Evolutionary conservation across 2,113 vertebrate species (phyloP).

Genomic region (Plectropomus leopardus): DNA sequence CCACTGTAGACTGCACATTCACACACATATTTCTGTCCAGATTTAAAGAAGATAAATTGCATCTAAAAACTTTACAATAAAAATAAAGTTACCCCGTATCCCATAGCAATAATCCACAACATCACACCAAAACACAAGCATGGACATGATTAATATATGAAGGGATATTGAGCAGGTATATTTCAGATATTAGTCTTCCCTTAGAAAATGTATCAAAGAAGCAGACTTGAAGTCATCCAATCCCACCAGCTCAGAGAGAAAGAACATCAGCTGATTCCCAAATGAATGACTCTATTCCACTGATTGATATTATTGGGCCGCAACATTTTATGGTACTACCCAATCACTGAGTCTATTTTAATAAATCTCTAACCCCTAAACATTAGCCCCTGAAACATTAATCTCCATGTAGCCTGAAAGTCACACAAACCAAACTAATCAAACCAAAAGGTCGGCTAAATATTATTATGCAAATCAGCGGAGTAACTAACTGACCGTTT

Average conservation of each 20-base stretch:
- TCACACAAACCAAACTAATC: slow-evolving; percentile 63
- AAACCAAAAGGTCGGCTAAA: slow-evolving; percentile 68
- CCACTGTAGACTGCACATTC: slow-evolving; percentile 19
- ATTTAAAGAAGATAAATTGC: background rate
- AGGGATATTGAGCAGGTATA: background rate
- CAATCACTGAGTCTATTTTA: slow-evolving; percentile 33
- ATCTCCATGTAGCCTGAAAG: slow-evolving; percentile 46
- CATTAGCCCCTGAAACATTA: slow-evolving; percentile 50
- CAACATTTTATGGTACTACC: slow-evolving; percentile 18
- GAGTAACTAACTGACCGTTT: slow-evolving; percentile 59
- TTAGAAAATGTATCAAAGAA: background rate
- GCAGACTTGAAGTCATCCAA: slow-evolving; percentile 12
- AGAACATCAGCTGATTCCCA: slow-evolving; percentile 19
- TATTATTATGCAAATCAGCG: slow-evolving; percentile 72
- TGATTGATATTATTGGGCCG: slow-evolving; percentile 50
- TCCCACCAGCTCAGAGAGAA: slow-evolving; percentile 10
- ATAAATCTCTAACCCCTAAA: slow-evolving; percentile 52
- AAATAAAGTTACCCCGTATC: background rate
- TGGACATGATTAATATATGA: background rate
- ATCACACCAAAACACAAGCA: background rate
- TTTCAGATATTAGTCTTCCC: too few species aligned
- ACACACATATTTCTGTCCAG: background rate
- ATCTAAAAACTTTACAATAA: background rate
- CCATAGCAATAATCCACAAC: background rate
- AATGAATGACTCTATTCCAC: slow-evolving; percentile 33